Base-by-base conservation (phyloP, 2,797 vertebrate genomes). In the Iguana delicatissima region DNA sequence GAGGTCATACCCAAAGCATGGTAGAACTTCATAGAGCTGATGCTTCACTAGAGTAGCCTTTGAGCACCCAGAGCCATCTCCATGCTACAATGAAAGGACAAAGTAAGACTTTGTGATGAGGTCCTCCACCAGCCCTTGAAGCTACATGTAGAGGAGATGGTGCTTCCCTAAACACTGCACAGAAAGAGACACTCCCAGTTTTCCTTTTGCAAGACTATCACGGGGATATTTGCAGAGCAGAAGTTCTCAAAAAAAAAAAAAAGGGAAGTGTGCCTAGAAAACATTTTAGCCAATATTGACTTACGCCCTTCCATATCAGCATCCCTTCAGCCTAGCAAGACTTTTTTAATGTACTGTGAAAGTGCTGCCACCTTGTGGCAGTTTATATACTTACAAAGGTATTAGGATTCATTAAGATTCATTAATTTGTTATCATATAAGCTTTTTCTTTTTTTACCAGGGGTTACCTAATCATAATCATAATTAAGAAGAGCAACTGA, bases 361-460 rank as follows among this genome's bases (percentile, higher is more conserved):
- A 52, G 9, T 32, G 77, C 74, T 84, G 88, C 88, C 82, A 67
- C 73, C 82, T 84, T 77, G 88, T 89, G 88, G 88, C 35, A 84
- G 76, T 13, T 3, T 5, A 29, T 67, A 67, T 79, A 67, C 24
- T 38, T 77, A 67, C 73, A 77, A 67, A 42, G 67, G 3, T 13
- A 35, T 2, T 69, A 69, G 24, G 29, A 69, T 69, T 69, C 29
- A 69, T 69, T 67, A 77, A 77, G 7, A 24, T 4, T 46, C 42
- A 46, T 6, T 42, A 26, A 59, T 82, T 81, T 82, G 35, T 35
- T 35, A 22, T 22, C 29, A 8, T 18, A 57, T 57, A 57, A 57
- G 5, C 14, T 7, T 9, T 81, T 10, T 46, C 42, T 46, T 46
- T 46, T 46, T 24, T n/a, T 52, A 42, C 18, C 24, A 77, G 74